phyloP scores from a whole-genome alignment of 2,888 invertebrate species.

The Chaetoderma sp. region DNA sequence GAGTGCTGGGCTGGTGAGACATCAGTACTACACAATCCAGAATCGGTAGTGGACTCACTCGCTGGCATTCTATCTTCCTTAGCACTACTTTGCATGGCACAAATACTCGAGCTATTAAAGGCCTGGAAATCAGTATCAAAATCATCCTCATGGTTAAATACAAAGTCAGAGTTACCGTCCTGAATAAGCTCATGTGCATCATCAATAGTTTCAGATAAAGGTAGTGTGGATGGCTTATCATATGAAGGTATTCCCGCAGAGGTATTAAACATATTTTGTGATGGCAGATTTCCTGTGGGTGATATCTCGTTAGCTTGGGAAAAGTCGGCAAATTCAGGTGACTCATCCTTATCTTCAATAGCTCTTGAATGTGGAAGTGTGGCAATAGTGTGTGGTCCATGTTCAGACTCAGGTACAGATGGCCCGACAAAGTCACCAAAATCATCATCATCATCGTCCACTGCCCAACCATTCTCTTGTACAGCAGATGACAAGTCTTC shows the following conservation, averaged over 20 bases:
- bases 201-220: background rate
- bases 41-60: slow-evolving; percentile 45
- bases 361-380: too few relatives aligned
- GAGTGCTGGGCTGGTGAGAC: too few relatives aligned
- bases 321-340: too few relatives aligned
- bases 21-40: slow-evolving; percentile 55
- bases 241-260: background rate
- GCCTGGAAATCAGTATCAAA: background rate
- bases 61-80: background rate
- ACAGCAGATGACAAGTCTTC: slow-evolving; percentile 26
- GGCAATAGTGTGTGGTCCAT: too few relatives aligned
- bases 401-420: too few relatives aligned
- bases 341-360: too few relatives aligned
- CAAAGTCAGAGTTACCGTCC: background rate
- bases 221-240: background rate
- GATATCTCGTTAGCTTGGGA: background rate
- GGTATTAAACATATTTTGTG: too few relatives aligned
- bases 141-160: background rate
- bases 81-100: background rate
- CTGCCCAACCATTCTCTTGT: slow-evolving; percentile 42
- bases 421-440: slow-evolving; percentile 46
- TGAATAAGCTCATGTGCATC: background rate
- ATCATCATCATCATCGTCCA: slow-evolving; percentile 53
- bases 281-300: too few relatives aligned
- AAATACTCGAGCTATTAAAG: background rate